These are phyloP conservation scores for Drosophila phalerata DNA, from an alignment of 2,888 invertebrate species.

Conservation along the genomic window DNA sequence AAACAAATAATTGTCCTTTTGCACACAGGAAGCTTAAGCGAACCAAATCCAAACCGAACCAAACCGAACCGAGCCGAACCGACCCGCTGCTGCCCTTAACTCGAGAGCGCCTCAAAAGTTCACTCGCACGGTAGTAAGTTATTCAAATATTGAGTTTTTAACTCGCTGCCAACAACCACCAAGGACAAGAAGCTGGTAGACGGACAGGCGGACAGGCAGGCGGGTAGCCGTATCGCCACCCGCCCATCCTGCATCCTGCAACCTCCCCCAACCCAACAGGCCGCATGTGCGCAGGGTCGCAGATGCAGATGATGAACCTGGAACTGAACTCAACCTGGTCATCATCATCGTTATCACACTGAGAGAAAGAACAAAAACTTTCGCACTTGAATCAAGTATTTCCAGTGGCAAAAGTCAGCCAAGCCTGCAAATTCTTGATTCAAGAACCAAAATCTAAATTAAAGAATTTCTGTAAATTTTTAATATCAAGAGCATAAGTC, in stretches of 20 bases:
- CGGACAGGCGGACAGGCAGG: not conserved
- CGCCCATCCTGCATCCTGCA: conserved; percentile 11
- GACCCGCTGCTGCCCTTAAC: conserved; percentile 33
- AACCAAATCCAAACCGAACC: not conserved
- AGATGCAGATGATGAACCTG: conserved; percentile 47
- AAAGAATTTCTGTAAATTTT: too few species aligned
- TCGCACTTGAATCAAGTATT: too few species aligned
- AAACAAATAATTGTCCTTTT: conserved; percentile 85
- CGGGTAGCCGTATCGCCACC: conserved; percentile 4
- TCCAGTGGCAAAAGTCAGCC: too few species aligned
- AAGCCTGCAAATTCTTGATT: too few species aligned
- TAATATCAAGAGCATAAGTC: too few species aligned
- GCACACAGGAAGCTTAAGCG: conserved; percentile 12
- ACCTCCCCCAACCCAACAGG: not conserved
- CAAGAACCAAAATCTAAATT: too few species aligned
- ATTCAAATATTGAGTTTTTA: conserved; percentile 81
- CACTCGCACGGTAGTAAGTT: conserved; percentile 81
- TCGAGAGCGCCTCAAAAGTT: conserved; percentile 68
- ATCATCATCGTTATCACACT: conserved; percentile 5
- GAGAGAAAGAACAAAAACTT: too few species aligned
- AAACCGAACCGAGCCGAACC: not conserved
- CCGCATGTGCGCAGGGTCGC: conserved; percentile 68
- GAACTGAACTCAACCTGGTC: conserved; percentile 8
- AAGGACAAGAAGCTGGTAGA: conserved; percentile 17
- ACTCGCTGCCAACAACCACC: conserved; percentile 59